Evolutionary conservation across 2,113 vertebrate genomes (phyloP).

Genomic region (Manacus vitellinus): DNA sequence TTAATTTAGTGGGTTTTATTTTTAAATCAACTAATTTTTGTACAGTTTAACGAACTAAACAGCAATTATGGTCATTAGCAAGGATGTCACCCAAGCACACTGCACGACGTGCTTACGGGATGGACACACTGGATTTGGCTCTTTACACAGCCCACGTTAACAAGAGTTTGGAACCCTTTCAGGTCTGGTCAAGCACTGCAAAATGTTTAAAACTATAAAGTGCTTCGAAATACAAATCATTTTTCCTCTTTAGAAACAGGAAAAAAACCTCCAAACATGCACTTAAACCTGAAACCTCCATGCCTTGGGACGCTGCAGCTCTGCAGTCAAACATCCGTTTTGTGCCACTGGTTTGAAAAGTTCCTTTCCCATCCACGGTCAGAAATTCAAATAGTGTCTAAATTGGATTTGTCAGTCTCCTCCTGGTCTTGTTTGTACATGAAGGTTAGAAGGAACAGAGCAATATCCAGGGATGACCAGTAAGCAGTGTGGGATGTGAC

Average conservation of each 20-base stretch:
- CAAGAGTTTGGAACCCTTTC: slow-evolving; percentile 40
- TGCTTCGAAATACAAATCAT: slow-evolving; percentile 69
- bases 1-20: neutral
- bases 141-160: neutral
- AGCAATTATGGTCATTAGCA: slow-evolving; percentile 21
- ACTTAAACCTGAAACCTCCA: slow-evolving; percentile 70
- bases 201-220: slow-evolving; percentile 63
- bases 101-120: slow-evolving; percentile 14
- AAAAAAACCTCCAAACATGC: slow-evolving; percentile 65
- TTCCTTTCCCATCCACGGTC: neutral
- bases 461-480: slow-evolving; percentile 95
- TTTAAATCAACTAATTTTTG: neutral
- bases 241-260: slow-evolving; percentile 49
- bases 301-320: slow-evolving; percentile 37
- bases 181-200: slow-evolving; percentile 51
- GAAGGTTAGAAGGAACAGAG: slow-evolving; percentile 95
- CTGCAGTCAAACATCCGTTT: slow-evolving; percentile 27
- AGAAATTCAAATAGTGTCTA: slow-evolving; percentile 67
- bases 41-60: slow-evolving; percentile 19
- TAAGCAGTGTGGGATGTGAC: slow-evolving; percentile 98
- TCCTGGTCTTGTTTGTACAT: slow-evolving; percentile 85
- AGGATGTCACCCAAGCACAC: slow-evolving; percentile 22
- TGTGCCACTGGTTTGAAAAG: slow-evolving; percentile 22
- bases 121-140: neutral
- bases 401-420: slow-evolving; percentile 60